phyloP scores from a whole-genome alignment of 2,888 invertebrate genomes.

The Hesperia comma region DNA sequence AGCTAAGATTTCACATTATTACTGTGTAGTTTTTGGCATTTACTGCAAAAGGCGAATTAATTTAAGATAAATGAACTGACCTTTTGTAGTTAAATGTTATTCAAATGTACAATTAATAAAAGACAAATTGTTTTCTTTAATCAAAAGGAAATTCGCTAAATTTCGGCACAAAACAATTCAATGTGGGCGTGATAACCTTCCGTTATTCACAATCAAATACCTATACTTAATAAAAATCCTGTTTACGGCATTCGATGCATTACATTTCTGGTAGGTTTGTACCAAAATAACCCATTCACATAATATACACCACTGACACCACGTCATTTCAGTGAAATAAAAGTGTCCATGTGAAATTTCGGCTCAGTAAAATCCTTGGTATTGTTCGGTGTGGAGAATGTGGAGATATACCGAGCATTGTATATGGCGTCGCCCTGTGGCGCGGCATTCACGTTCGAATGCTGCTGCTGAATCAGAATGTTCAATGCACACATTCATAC shows the following conservation, averaged over 20 bases:
- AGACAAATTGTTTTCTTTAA: too few species aligned
- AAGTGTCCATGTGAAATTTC: slow-evolving; percentile 9
- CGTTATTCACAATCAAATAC: too few species aligned
- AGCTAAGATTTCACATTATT: not conserved
- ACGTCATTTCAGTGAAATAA: not conserved
- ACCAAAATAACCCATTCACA: too few species aligned
- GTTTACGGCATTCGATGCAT: too few species aligned
- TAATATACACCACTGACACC: not conserved
- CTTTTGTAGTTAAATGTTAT: slow-evolving; percentile 5
- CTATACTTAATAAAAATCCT: too few species aligned
- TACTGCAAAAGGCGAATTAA: not conserved
- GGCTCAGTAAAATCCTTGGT: not conserved
- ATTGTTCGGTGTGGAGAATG: not conserved
- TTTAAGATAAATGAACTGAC: slow-evolving; percentile 1
- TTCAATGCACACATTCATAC: slow-evolving; percentile 1
- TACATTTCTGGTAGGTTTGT: too few species aligned
- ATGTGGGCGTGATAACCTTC: too few species aligned
- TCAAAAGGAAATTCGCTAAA: too few species aligned
- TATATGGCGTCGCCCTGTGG: not conserved
- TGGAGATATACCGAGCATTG: not conserved
- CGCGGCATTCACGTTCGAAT: slow-evolving; percentile 4
- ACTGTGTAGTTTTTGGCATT: slow-evolving; percentile 2
- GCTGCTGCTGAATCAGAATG: not conserved
- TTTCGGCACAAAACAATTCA: too few species aligned
- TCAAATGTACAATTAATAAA: not conserved